Evolutionary conservation across 2,888 invertebrate species (phyloP).

Genomic region (Lingula anatina): DNA sequence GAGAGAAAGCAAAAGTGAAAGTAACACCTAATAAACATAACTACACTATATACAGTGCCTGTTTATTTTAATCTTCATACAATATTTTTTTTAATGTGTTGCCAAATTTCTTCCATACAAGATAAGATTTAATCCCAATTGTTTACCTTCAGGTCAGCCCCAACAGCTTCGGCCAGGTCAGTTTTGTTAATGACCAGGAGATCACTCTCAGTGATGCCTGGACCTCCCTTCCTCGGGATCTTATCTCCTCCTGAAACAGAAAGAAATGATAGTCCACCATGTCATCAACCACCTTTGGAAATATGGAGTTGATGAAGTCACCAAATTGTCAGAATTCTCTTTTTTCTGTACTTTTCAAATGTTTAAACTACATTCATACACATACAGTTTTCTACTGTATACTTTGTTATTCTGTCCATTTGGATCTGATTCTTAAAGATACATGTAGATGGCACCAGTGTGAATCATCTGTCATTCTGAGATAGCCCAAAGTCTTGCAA

Average conservation of each 20-base stretch:
- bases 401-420: too few relatives aligned
- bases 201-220: constrained; percentile 47
- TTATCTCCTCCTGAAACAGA: constrained; percentile 38
- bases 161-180: constrained; percentile 46
- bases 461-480: too few relatives aligned
- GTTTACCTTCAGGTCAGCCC: constrained; percentile 36
- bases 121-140: neutral
- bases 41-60: too few relatives aligned
- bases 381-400: too few relatives aligned
- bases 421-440: too few relatives aligned
- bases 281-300: neutral
- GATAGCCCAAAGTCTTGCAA: too few relatives aligned
- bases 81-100: too few relatives aligned
- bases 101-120: too few relatives aligned
- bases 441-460: too few relatives aligned
- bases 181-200: constrained; percentile 46
- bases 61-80: too few relatives aligned
- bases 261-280: neutral
- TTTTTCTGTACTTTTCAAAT: neutral
- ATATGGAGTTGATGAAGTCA: neutral
- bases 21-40: too few relatives aligned
- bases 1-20: too few relatives aligned
- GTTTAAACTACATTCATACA: neutral
- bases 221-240: constrained; percentile 45
- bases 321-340: neutral